Percentiles rank a stretch among this genome's conserved stretches.
phyloP scores from a whole-genome alignment of 2,797 vertebrate genomes.

The Miichthys miiuy region DNA sequence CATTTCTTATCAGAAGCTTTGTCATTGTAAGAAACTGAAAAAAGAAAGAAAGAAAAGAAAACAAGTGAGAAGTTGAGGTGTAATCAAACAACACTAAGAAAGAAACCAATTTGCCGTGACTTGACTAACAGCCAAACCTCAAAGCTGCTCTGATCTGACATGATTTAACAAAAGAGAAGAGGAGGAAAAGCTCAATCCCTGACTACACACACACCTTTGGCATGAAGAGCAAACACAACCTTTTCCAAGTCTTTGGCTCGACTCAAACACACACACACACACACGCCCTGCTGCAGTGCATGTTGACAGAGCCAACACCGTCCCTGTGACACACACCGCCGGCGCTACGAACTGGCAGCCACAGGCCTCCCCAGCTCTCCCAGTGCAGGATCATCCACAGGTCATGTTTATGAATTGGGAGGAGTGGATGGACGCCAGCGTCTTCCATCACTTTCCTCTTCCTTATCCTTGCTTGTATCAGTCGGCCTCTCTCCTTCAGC shows the following conservation, averaged over 20 bases:
- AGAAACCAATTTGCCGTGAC: constrained; percentile 55
- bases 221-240: constrained; percentile 79
- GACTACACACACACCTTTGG: constrained; percentile 71
- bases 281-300: constrained; percentile 29
- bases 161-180: constrained; percentile 75
- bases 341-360: constrained; percentile 72
- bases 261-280: constrained; percentile 63
- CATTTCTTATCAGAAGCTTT: constrained; percentile 50
- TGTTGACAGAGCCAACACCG: constrained; percentile 73
- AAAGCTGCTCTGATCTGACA: constrained; percentile 76
- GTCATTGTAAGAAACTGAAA: constrained; percentile 1
- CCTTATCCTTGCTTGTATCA: constrained; percentile 60
- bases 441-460: constrained; percentile 79
- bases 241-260: constrained; percentile 65
- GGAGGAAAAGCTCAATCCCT: constrained; percentile 68
- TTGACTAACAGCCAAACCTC: constrained; percentile 70
- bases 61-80: constrained; percentile 36
- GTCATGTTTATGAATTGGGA: constrained; percentile 90
- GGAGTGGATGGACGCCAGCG: constrained; percentile 71
- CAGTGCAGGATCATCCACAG: constrained; percentile 77
- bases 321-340: constrained; percentile 74
- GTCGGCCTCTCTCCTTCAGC: constrained; percentile 4
- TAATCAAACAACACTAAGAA: constrained; percentile 55
- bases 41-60: constrained; percentile 13
- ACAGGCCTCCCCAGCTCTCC: constrained; percentile 65